Conservation (phyloP, 2,113 vertebrate species). For the Piaya cayana region DNA sequence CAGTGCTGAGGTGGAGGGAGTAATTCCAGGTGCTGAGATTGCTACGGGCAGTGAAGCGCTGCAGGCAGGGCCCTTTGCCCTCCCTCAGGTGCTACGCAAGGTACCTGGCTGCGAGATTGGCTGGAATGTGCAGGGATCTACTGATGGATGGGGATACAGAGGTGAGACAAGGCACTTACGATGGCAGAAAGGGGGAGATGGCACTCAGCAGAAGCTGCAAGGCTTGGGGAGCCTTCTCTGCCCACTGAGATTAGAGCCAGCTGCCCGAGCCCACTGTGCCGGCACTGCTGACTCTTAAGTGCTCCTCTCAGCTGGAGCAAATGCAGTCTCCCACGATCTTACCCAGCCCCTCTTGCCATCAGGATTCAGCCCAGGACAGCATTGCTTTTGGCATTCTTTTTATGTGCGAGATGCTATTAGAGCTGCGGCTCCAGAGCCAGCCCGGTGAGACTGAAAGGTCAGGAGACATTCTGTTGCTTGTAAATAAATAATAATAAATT, state of each 20-base stretch:
- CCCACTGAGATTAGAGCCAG: rapidly evolving
- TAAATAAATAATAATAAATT: constrained; percentile 75
- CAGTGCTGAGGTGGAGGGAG: background rate
- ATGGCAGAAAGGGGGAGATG: background rate
- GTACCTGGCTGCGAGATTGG: background rate
- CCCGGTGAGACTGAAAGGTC: constrained; percentile 48
- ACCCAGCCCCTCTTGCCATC: background rate
- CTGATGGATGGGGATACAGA: background rate
- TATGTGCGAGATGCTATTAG: background rate
- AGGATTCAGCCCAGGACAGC: background rate
- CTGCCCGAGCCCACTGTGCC: rapidly evolving
- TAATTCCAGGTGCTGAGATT: background rate
- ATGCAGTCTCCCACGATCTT: rapidly evolving
- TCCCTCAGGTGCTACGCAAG: background rate
- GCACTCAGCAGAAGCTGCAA: background rate
- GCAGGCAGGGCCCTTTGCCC: background rate
- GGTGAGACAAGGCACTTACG: background rate
- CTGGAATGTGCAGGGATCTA: background rate
- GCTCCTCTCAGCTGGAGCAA: background rate
- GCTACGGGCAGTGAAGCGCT: background rate
- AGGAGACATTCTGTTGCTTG: constrained; percentile 61
- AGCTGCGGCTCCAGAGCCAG: background rate
- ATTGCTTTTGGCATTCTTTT: background rate
- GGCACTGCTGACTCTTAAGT: rapidly evolving
- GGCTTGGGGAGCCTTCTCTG: background rate